Base-by-base conservation (phyloP, 2,797 vertebrate species). In the Cygnus olor region DNA sequence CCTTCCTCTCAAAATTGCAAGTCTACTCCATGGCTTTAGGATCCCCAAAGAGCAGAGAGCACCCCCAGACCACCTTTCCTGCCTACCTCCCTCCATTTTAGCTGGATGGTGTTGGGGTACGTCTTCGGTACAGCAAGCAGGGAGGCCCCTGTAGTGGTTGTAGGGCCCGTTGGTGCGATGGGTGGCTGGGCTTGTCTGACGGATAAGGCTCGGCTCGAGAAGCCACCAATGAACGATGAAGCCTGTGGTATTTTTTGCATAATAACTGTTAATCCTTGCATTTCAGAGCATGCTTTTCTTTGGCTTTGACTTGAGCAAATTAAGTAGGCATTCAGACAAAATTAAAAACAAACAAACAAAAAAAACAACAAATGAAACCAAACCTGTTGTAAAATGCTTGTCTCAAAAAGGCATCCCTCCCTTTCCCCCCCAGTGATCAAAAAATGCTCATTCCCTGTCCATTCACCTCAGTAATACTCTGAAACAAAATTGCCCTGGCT, bases 401-500 rank as follows among this genome's bases (percentile, higher is more conserved):
- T 57, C 68, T 87, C 22, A 18, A 21, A 81, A 58, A 56, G 15
- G 4, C 60, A 24, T 17, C 1, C 14, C 13, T 3, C 3, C 1
- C 21, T 34, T 25, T 24, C 20, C 49, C 47, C 4, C 24, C 49
- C 13, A 51, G 49, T 51, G 49, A 3, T 47, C 25, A 69, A 69
- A 76, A 89, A 92, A n/a, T 53, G 42, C 32, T 40, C 3, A 0
- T 90, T 90, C 36, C 64, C 16, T 73, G 74, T 77, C 71, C 68
- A 3, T 84, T 86, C 51, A 32, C 40, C 83, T 85, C n/a, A 70
- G 57, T 64, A 47, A 27, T 85, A 34, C 71, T 88, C 80, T 71
- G 89, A 93, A 89, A 79, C 58, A 95, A 88, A 96, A 66, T 34
- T 57, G 3, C 56, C 68, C 70, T 95, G 95, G 93, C 90, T 80